Conservation (phyloP, 53 echinoderm and acorn worm species). For the Crossaster papposus region DNA sequence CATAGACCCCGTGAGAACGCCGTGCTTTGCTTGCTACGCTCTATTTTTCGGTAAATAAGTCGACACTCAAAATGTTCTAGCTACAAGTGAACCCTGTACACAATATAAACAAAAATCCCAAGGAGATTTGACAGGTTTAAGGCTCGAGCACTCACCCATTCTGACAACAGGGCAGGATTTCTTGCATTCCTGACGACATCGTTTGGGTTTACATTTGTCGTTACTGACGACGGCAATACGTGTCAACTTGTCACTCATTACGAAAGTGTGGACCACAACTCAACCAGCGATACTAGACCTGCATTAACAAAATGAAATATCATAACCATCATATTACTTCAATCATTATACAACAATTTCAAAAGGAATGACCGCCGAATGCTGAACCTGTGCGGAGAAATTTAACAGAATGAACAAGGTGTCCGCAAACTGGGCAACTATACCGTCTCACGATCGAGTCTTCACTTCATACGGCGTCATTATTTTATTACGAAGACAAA, state of each 20-base stretch:
- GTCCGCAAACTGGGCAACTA: neutral
- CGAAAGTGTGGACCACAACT: neutral
- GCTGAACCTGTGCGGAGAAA: no score
- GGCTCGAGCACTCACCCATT: conserved; percentile 74
- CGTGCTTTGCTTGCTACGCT: no score
- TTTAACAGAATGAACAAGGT: no score
- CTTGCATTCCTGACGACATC: conserved; percentile 95
- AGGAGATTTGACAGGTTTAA: neutral
- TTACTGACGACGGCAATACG: conserved; percentile 96
- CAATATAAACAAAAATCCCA: neutral
- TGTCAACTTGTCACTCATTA: conserved; percentile 79
- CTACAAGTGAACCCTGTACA: no score
- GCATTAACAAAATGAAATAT: neutral
- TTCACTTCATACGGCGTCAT: no score
- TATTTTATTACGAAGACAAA: no score
- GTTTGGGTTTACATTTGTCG: conserved; percentile 98
- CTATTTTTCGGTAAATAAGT: no score
- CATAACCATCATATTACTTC: neutral
- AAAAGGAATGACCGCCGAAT: neutral
- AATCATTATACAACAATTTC: neutral
- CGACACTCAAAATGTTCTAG: no score
- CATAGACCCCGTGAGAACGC: no score
- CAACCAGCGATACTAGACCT: neutral
- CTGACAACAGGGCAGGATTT: conserved; percentile 97
- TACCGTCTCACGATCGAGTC: no score